Evolutionary conservation across 1,140 invertebrate species (phyloP), one percentile per base, ranked within the genome.

Genomic region (Megathymus violae): DNA sequence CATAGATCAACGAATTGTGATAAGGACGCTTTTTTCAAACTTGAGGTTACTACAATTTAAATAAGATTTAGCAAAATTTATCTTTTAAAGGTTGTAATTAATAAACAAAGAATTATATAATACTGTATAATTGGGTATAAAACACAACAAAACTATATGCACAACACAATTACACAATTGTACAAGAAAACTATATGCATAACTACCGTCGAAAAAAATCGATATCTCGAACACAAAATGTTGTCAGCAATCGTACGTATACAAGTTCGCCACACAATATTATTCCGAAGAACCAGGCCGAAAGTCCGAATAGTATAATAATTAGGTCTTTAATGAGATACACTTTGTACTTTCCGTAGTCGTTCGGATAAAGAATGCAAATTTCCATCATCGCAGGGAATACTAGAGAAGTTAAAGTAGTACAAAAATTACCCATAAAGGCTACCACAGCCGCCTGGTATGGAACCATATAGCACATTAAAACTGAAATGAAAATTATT

Each of bases 341-440:
- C 4, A 78, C 25, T 0, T 75, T 68, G 15, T 71, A 72, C 40
- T 58, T 67, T 4, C 83, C 81, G 14, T 76, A 84, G 0, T 67
- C 10, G 11, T 69, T 40, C 0, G 81, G 79, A 17, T 82, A 84
- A 13, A 72, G 62, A 7, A 86, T 63, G 48, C 81, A 72, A 0
- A 84, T 13, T 44, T 86, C 81, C 83, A 86, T 86, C 13, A 77
- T 16, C 9, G 78, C 81, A 0, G 83, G 81, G 19, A 81, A 84
- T 0, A 84, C 71, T 0, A 86, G 47, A 0, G 74, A 67, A 19
- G 82, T 56, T 13, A 78, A 13, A 3, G 78, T 77, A 0, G 79
- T 80, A 31, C 80, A 84, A 1, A 82, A 46, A 52, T 76, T 80
- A 0, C 81, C 81, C n/a, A 82, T 76, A 46, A 82, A 84, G 0